Percentiles rank a stretch among this genome's conserved stretches.
These are phyloP conservation scores for Drosophila bocqueti DNA, from an alignment of 1,140 invertebrate genomes.

Conservation along the genomic window DNA sequence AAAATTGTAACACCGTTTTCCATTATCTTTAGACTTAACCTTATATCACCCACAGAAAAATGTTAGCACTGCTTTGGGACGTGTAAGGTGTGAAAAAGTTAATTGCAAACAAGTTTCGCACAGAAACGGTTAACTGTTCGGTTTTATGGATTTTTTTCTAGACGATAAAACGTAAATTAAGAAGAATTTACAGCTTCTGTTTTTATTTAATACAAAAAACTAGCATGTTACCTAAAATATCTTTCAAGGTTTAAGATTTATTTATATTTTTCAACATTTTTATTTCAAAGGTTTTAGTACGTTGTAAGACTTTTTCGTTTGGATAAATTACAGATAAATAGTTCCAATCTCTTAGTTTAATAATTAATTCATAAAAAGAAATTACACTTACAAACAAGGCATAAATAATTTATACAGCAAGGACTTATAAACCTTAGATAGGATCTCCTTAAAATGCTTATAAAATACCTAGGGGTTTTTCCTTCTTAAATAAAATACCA, in stretches of 20 bases:
- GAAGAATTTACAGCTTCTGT: constrained; percentile 4
- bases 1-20: not conserved
- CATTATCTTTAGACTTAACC: not conserved
- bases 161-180: constrained; percentile 1
- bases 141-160: constrained; percentile 16
- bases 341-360: no score
- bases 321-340: no score
- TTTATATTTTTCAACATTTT: not conserved
- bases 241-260: not conserved
- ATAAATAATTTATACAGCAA: not conserved
- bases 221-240: not conserved
- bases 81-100: constrained; percentile 36
- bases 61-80: constrained; percentile 15
- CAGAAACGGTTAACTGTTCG: constrained; percentile 31
- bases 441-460: not conserved
- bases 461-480: not conserved
- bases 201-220: constrained; percentile 3
- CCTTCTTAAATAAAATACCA: no score
- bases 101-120: constrained; percentile 40
- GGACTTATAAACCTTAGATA: not conserved
- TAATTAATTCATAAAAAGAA: no score
- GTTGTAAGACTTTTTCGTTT: no score
- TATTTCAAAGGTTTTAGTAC: no score
- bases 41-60: constrained; percentile 25
- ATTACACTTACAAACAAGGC: not conserved